Evolutionary conservation across 2,797 vertebrate species (phyloP).

Genomic region (Epinephelus coioides): DNA sequence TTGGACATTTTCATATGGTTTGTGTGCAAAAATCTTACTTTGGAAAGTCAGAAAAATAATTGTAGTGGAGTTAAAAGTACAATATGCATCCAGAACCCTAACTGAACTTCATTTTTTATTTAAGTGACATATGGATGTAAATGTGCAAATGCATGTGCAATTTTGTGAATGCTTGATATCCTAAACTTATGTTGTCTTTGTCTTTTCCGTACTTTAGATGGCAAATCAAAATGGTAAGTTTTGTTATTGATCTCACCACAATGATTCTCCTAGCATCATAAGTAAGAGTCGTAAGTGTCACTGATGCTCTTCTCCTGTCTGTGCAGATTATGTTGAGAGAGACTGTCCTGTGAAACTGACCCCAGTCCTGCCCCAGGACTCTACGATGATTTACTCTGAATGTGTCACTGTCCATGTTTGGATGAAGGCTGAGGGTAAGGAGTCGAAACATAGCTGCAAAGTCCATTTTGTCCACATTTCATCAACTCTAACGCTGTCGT

Average conservation of each 20-base stretch:
- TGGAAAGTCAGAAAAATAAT: no score
- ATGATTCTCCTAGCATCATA: background rate
- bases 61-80: no score
- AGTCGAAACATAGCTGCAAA: background rate
- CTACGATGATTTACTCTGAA: background rate
- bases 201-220: constrained; percentile 17
- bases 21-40: no score
- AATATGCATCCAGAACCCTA: background rate
- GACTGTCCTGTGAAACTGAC: constrained; percentile 56
- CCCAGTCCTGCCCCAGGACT: background rate
- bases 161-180: background rate
- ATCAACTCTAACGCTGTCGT: background rate
- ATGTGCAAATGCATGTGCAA: background rate
- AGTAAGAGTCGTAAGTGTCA: background rate
- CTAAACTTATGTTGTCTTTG: background rate
- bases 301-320: constrained; percentile 14
- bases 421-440: constrained; percentile 59
- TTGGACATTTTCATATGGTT: no score
- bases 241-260: background rate
- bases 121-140: no score
- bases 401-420: constrained; percentile 49
- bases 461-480: background rate
- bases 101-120: background rate
- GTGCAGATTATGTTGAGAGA: constrained; percentile 41
- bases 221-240: constrained; percentile 47